Evolutionary conservation across 2,888 invertebrate species (phyloP), one percentile per base, ranked within the genome.

Genomic region (Drosophila nr. perissopoda): DNA sequence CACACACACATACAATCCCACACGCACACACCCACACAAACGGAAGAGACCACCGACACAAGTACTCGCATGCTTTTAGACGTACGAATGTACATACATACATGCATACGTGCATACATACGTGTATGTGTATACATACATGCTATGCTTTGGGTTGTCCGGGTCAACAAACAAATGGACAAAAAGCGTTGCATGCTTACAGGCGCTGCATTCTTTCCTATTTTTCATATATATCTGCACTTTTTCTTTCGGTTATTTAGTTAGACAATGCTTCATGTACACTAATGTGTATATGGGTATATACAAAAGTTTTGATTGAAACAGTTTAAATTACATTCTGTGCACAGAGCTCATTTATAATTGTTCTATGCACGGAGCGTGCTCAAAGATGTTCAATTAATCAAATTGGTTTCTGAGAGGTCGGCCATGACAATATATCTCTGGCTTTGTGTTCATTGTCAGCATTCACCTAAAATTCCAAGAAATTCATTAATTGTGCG

Each of bases 151-250:
- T 72, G 73, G 65, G 53, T 63, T 70, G 69, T 76, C 57, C 73
- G 79, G 73, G 79, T 80, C 78, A 80, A 77, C 68, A 82, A 82
- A 82, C 77, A 80, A 73, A 80, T 80, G 69, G 60, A 67, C 67
- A 77, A 74, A 78, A 72, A 76, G 61, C 68, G 52, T 79, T 74
- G 80, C 78, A 75, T 82, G 78, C 75, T 82, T 80, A 54, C 59
- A 73, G 73, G 80, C 76, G 72, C 69, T 73, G 63, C 76, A 73
- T 40, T 57, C 53, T 29, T 25, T 27, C 4, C 4, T 21, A 25
- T 49, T 25, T 48, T 54, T 56, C 6, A 38, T 16, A 45, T 53
- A 42, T 54, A 11, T 33, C 29, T 62, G 53, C 27, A 29, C 36
- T 27, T 38, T 34, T 31, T 31, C 11, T 33, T n/a, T 36, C 29